Base-by-base conservation (phyloP, 2,113 vertebrate species). In the Phaethornis superciliosus region DNA sequence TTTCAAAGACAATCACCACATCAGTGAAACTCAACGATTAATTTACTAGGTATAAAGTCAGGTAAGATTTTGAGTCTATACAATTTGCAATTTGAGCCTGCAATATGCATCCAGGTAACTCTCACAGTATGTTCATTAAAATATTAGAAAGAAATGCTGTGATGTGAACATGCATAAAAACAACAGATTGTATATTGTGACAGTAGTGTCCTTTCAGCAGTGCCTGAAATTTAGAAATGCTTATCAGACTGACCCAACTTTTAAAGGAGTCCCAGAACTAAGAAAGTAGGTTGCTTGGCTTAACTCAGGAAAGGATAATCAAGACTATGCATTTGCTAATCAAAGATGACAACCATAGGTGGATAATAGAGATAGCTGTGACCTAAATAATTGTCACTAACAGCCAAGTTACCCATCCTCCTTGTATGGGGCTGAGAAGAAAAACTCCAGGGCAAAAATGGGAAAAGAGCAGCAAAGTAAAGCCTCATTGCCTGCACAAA, bases 401-500 rank as follows among this genome's bases (percentile, higher is more conserved):
- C 15, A 55, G 18, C 24, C 40, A 77, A 46, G 26, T 22, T 55
- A 80, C 12, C 3, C 17, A 30, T 4, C 2, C 8, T 74, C 40
- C 37, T 52, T 40, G 12, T 23, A 32, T 6, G 17, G 6, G 15
- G 35, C 37, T 35, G 52, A 83, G 81, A 78, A 80, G n/a, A 6
- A 85, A 80, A 80, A 85, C 17, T 62, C 5, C 20, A 18, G n/a
- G 32, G 18, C 23, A 85, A 89, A 88, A 70, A 12, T 49, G 13
- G 22, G 52, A 8, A 60, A 85, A 82, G 7, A 6, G 16, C 71
- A 4, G 32, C 33, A 60, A 40, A 84, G 62, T 6, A 26, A 46
- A 18, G 18, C 10, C 4, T 0, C 35, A 30, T 4, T 15, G 14
- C 20, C 46, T 3, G 1, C 30, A 62, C 7, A 35, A 64, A 12